Evolutionary conservation across 1,140 invertebrate genomes (phyloP), one percentile per base, ranked within the genome.

Genomic region (Apis cerana): DNA sequence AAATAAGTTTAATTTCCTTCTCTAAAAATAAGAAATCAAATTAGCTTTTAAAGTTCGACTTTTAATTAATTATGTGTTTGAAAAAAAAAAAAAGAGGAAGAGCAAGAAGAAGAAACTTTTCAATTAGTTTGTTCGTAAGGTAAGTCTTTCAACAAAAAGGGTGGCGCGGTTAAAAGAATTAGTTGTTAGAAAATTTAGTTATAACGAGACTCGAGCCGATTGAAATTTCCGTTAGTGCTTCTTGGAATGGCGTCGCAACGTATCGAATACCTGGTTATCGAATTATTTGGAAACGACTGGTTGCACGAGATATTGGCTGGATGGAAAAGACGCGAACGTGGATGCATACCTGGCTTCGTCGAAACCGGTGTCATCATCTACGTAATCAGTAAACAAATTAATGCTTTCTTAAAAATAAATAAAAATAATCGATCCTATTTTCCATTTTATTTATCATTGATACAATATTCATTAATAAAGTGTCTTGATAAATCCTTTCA

Each of bases 341-440:
- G 98, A 8, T 96, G 97, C 1, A 92, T 97, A n/a, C 97, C 98
- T 0, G 97, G 97, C 43, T 94, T 97, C 67, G 97, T 98, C 27
- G 98, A 99, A 93, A 95, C 95, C 79, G 95, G 96, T 19, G 97
- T 98, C 85, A 96, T 98, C 79, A 92, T 97, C 83, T 98, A 97
- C 93, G 96, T 98, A 78, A 94, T 97, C 92, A 97, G 97, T 98
- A 95, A 95, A 95, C 94, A 92, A 81, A 83, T n/a, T 65, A 65
- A 71, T 27, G 7, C 13, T 64, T 33, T 33, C 21, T 68, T n/a
- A 68, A 68, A 43, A 21, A 4, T n/a, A n/a, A 15, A 48, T 62
- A 27, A 23, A 54, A 48, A 50, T 23, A 21, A 68, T 58, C 48
- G 7, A 13, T 2, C 5, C 5, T 9, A 64, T 27, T 43, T 78